phyloP scores from a whole-genome alignment of 2,888 invertebrate species.

The Hyposoter dolosus region DNA sequence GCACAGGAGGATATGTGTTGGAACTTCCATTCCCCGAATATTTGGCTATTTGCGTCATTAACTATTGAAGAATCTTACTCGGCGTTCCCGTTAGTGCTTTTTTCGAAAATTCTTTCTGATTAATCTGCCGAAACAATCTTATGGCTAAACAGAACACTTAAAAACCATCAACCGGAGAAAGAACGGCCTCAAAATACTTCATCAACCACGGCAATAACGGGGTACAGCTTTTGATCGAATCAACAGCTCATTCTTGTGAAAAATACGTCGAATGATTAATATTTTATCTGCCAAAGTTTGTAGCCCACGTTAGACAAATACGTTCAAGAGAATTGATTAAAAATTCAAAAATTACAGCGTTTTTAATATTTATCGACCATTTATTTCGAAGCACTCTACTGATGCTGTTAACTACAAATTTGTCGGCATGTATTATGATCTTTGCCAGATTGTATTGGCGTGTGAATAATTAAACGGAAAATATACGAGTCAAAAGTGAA shows the following conservation, averaged over 20 bases:
- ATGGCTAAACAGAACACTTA: not conserved
- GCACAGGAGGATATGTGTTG: not conserved
- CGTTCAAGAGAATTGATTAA: too few relatives aligned
- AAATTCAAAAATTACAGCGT: too few relatives aligned
- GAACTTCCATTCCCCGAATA: not conserved
- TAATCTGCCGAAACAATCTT: not conserved
- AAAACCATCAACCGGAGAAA: not conserved
- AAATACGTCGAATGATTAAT: too few relatives aligned
- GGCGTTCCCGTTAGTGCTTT: conserved; percentile 42
- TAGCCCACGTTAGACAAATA: too few relatives aligned
- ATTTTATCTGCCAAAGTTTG: too few relatives aligned
- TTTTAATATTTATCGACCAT: too few relatives aligned
- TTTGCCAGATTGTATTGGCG: not conserved
- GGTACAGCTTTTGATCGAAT: too few relatives aligned
- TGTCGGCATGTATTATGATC: not conserved
- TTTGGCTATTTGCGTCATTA: conserved; percentile 48
- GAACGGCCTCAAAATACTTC: not conserved
- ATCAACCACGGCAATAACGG: too few relatives aligned
- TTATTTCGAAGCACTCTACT: too few relatives aligned
- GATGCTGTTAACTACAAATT: too few relatives aligned
- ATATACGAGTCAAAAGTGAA: not conserved
- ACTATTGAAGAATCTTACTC: conserved; percentile 30
- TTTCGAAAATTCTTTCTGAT: not conserved
- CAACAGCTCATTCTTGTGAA: too few relatives aligned
- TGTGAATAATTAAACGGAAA: not conserved